Conservation (phyloP, 2,113 vertebrate species). For the Pogonocichla stellata region DNA sequence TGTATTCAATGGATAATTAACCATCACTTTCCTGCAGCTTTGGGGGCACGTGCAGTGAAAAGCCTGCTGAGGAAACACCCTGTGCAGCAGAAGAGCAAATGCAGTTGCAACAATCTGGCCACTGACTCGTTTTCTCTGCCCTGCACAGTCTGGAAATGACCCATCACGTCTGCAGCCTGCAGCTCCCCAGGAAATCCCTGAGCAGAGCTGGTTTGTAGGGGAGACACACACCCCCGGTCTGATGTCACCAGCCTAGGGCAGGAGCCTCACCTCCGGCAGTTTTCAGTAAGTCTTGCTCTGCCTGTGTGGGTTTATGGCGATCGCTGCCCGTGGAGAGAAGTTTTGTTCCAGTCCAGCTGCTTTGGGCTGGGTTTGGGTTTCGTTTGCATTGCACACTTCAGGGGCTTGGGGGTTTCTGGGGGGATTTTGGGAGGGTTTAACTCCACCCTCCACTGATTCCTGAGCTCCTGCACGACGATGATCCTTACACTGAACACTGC, state of each 20-base stretch:
- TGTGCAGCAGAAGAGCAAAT: not conserved
- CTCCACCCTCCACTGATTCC: accelerated
- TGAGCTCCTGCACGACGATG: no score
- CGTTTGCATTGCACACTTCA: not conserved
- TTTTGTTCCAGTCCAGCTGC: not conserved
- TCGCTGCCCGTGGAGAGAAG: not conserved
- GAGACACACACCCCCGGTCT: constrained; percentile 36
- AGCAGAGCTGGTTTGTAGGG: constrained; percentile 60
- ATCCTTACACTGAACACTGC: not conserved
- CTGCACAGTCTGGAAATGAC: constrained; percentile 79
- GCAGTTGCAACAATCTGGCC: not conserved
- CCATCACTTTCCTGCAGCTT: not conserved
- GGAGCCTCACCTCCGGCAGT: constrained; percentile 50
- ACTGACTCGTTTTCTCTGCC: not conserved
- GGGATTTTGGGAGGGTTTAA: not conserved
- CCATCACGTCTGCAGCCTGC: constrained; percentile 58
- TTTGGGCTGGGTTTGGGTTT: not conserved
- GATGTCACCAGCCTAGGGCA: constrained; percentile 59
- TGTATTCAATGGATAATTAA: not conserved
- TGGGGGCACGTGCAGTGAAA: not conserved
- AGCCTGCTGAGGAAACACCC: not conserved
- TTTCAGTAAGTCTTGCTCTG: constrained; percentile 72
- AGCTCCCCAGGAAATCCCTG: constrained; percentile 34
- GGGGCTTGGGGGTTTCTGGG: not conserved
- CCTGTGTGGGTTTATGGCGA: not conserved